Evolutionary conservation across 2,113 vertebrate genomes (phyloP), one percentile per base, ranked within the genome.

Genomic region (Corythornis cristatus): DNA sequence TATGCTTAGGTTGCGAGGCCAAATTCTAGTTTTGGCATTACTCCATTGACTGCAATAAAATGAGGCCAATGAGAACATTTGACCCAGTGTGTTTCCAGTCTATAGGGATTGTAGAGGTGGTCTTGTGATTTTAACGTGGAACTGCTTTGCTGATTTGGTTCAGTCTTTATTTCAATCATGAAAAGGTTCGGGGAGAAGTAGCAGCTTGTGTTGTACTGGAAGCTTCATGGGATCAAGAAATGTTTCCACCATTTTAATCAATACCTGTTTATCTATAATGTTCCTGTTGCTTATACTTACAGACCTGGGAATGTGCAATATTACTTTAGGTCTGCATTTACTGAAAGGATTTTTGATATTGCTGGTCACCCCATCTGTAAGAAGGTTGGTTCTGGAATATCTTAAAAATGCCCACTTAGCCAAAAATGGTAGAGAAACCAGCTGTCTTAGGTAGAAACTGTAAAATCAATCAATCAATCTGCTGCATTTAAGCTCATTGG

Each of bases 1-100:
- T 92, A 95, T 96, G 95, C 74, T 93, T 70, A 6, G 4, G 51
- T 74, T 91, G 60, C 46, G 66, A 74, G 91, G 89, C 93, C 93
- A 96, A 94, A 83, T 91, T 92, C 95, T 77, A 19, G 3, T 77
- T 91, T 79, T 96, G 94, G 93, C 93, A 85, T 67, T 50, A 35
- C 33, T 93, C 86, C 93, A 83, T 5, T 56, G 81, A 23, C 78
- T 87, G 73, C n/a, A 90, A 68, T 67, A 77, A 93, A 70, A 72
- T 0, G 1, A 95, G 67, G 46, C 54, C 91, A 96, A 51, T 54
- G 23, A 88, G 89, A 90, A 54, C 45, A 26, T 91, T 92, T 89
- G 81, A 92, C 74, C 71, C 2, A 0, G 6, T 2, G 0, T 66
- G 42, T 53, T 89, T 93, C 58, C 43, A 65, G 50, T 70, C 92